Conservation (phyloP, 2,113 vertebrate genomes). For the Sclerurus mexicanus region DNA sequence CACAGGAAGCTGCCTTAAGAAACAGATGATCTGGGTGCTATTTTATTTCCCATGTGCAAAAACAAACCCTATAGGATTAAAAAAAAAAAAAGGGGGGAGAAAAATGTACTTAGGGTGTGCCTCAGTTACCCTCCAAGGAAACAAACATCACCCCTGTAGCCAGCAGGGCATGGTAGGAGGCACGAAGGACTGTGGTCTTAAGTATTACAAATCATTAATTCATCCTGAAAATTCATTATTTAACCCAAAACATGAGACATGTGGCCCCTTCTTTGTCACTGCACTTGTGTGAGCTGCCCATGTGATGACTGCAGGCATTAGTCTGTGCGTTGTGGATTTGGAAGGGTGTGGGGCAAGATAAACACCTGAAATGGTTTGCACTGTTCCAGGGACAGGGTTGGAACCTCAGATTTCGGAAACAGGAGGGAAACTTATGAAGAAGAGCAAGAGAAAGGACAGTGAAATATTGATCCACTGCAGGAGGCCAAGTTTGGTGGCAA, state of each 20-base stretch:
- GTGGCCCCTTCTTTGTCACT: background rate
- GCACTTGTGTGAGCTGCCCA: background rate
- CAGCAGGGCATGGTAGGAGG: background rate
- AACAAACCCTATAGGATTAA: background rate
- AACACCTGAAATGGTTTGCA: background rate
- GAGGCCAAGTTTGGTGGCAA: background rate
- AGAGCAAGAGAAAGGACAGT: background rate
- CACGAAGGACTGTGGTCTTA: background rate
- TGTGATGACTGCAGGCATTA: background rate
- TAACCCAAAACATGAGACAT: background rate
- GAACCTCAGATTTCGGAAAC: background rate
- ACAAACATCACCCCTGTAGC: background rate
- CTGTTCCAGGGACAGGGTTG: background rate
- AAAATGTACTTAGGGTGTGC: background rate
- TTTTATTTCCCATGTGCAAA: background rate
- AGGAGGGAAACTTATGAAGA: background rate
- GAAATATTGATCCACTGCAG: background rate
- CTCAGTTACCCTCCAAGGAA: background rate
- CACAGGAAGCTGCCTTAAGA: slow-evolving; percentile 6
- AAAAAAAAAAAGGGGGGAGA: background rate
- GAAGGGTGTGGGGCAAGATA: background rate
- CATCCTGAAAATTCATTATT: background rate
- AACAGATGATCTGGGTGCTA: slow-evolving; percentile 11
- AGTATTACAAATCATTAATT: background rate
- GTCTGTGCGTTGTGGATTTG: background rate